phyloP scores from a whole-genome alignment of 2,888 invertebrate genomes.

The Ypsolopha scabrella region DNA sequence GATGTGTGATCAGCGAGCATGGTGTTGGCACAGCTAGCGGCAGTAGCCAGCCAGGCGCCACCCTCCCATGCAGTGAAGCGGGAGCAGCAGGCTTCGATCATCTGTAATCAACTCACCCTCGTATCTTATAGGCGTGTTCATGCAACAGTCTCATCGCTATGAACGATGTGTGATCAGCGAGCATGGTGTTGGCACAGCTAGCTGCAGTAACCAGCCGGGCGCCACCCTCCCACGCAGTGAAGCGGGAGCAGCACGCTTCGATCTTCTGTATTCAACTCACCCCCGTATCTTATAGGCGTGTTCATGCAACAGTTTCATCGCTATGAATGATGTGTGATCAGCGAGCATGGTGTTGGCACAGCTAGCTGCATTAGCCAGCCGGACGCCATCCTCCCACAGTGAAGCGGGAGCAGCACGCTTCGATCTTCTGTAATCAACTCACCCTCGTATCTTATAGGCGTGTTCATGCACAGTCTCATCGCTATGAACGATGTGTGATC shows the following conservation, averaged over 20 bases:
- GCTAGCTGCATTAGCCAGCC: conserved; percentile 40
- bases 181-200: too few species aligned
- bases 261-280: conserved; percentile 23
- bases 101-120: background rate
- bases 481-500: conserved; percentile 84
- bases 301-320: conserved; percentile 88
- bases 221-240: too few species aligned
- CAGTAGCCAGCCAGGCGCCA: conserved; percentile 43
- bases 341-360: conserved; percentile 41
- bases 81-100: conserved; percentile 10
- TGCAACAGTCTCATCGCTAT: too few species aligned
- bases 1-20: conserved; percentile 71
- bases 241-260: too few species aligned
- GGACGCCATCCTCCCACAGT: too few species aligned
- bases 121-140: background rate
- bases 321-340: conserved; percentile 82
- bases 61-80: conserved; percentile 57
- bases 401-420: too few species aligned
- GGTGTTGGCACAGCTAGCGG: conserved; percentile 36
- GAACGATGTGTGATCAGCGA: too few species aligned
- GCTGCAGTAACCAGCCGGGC: too few species aligned
- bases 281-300: conserved; percentile 77
- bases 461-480: conserved; percentile 87
- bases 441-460: conserved; percentile 76
- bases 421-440: too few species aligned